A percentile compares a stretch with the other conserved stretches of the same genome.
These are phyloP conservation scores for Tokudaia muenninki DNA, from an alignment of 2,797 vertebrate species.

Conservation along the genomic window DNA sequence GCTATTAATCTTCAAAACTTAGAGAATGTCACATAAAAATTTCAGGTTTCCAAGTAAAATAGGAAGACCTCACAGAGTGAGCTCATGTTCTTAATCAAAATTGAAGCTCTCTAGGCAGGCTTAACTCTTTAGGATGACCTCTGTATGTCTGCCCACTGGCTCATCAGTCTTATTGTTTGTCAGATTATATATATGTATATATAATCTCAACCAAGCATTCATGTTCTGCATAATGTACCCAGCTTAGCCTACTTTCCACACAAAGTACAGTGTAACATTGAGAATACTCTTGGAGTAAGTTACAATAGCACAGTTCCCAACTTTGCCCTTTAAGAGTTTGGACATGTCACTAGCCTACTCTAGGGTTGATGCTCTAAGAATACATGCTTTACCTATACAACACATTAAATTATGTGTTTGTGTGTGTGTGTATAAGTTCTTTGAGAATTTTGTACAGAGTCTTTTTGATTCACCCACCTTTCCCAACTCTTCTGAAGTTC, in stretches of 20 bases:
- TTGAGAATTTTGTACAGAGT: background rate
- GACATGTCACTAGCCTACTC: background rate
- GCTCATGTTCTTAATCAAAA: background rate
- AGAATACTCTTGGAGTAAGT: background rate
- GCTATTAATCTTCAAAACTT: conserved; percentile 9
- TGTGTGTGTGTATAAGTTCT: too few species aligned
- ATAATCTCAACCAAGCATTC: background rate
- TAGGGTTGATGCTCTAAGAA: background rate
- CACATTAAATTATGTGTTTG: background rate
- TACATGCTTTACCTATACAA: background rate
- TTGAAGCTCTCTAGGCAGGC: background rate
- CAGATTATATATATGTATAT: background rate
- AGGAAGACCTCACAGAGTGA: background rate
- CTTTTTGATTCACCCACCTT: background rate
- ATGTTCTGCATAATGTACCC: background rate
- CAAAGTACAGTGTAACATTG: background rate
- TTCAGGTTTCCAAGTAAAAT: background rate
- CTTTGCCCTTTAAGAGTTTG: background rate
- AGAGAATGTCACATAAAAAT: background rate
- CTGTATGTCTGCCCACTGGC: background rate
- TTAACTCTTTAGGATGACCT: background rate
- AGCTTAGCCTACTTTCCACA: background rate
- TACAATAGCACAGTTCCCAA: background rate
- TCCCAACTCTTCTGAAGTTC: background rate
- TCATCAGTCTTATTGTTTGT: background rate